A percentile compares a stretch with the other conserved stretches of the same genome.
Evolutionary conservation across 1,140 invertebrate species (phyloP).

Genomic region (Procambarus virginalis): DNA sequence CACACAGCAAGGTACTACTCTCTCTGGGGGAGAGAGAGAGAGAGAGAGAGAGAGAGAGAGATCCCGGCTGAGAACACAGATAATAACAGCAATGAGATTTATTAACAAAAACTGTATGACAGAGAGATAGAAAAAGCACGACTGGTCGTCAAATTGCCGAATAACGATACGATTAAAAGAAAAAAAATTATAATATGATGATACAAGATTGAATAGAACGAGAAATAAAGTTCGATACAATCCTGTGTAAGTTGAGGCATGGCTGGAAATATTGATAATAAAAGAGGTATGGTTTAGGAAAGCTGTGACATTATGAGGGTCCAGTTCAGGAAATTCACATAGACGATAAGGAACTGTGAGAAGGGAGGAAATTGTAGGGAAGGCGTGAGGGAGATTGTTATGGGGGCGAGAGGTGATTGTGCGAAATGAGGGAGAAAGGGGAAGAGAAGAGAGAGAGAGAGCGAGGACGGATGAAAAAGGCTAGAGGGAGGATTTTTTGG

Average conservation of each 20-base stretch:
- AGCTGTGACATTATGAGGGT: conserved; percentile 1
- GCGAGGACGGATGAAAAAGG: background rate
- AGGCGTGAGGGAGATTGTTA: conserved; percentile 19
- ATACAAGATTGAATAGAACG: background rate
- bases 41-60: background rate
- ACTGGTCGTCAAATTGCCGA: too few relatives aligned
- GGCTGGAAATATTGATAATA: background rate
- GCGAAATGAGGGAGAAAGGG: background rate
- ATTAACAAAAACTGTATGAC: too few relatives aligned
- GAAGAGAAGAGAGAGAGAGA: background rate
- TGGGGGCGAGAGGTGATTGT: conserved; percentile 10
- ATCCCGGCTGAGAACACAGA: too few relatives aligned
- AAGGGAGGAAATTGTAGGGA: conserved; percentile 5
- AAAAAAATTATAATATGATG: background rate
- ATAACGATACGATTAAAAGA: too few relatives aligned
- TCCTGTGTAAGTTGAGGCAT: background rate
- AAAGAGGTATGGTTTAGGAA: background rate
- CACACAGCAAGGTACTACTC: too few relatives aligned
- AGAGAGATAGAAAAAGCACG: too few relatives aligned
- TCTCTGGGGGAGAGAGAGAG: background rate
- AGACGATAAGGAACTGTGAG: background rate
- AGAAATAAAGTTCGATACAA: background rate
- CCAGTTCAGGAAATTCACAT: background rate
- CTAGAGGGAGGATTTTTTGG: background rate
- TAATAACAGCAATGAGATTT: too few relatives aligned